These are phyloP conservation scores for Megamerina dolium DNA, from an alignment of 2,888 invertebrate species.

Conservation along the genomic window DNA sequence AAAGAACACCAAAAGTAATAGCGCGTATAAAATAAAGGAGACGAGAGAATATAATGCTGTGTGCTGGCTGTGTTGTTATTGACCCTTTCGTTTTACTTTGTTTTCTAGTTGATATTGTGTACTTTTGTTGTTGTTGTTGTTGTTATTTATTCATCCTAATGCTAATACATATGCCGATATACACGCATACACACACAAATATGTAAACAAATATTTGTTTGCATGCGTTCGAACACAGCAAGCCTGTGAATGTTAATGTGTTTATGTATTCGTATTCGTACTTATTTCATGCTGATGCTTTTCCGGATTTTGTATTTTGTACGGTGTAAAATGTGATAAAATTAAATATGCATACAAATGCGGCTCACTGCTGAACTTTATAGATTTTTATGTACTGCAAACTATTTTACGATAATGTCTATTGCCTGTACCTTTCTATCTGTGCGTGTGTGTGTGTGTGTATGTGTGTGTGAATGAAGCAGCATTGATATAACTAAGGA, in stretches of 20 bases:
- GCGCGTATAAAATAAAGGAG: background rate
- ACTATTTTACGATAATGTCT: background rate
- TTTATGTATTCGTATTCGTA: background rate
- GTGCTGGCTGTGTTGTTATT: too few relatives aligned
- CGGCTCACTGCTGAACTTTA: background rate
- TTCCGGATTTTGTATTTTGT: background rate
- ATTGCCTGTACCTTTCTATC: background rate
- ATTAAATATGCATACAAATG: background rate
- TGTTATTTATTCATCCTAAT: too few relatives aligned
- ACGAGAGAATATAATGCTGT: too few relatives aligned
- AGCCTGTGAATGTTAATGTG: background rate
- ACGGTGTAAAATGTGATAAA: background rate
- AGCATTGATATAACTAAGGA: too few relatives aligned
- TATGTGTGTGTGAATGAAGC: constrained; percentile 1
- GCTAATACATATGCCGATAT: background rate
- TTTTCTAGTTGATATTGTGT: background rate
- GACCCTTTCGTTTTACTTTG: too few relatives aligned
- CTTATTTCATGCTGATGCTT: background rate
- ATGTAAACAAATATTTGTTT: background rate
- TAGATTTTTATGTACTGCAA: background rate
- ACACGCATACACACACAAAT: background rate
- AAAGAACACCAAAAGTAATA: background rate
- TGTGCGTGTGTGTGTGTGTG: background rate
- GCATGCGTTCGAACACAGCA: background rate
- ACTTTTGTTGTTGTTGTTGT: background rate